phyloP scores from a whole-genome alignment of 2,888 invertebrate genomes.

The Dione juno region DNA sequence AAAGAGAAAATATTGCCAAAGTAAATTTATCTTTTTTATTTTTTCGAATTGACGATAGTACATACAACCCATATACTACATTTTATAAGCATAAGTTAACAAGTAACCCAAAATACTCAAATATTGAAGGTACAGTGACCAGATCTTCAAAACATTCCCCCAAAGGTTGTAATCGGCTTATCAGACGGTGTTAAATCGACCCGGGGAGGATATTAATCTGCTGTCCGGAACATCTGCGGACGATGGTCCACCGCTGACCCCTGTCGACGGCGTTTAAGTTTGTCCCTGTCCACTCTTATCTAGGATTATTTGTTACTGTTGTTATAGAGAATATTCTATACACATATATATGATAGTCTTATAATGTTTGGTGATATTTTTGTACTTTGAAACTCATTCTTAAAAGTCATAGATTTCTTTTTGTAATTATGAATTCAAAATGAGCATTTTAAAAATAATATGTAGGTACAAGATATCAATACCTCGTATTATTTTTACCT shows the following conservation, averaged over 20 bases:
- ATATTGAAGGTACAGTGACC: neutral
- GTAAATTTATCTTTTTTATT: neutral
- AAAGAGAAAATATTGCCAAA: neutral
- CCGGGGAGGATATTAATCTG: constrained; percentile 77
- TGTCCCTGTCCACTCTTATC: constrained; percentile 48
- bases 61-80: neutral
- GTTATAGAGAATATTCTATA: constrained; percentile 17
- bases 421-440: neutral
- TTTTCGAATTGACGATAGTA: neutral
- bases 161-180: constrained; percentile 54
- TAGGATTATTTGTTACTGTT: constrained; percentile 40
- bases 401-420: neutral
- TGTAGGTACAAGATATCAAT: neutral
- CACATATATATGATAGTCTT: too few species aligned
- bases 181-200: constrained; percentile 50
- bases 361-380: too few species aligned
- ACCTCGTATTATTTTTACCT: neutral
- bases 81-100: neutral
- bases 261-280: constrained; percentile 54
- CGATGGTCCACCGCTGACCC: constrained; percentile 73
- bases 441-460: neutral
- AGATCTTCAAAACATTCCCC: constrained; percentile 30
- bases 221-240: constrained; percentile 81
- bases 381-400: neutral
- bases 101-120: neutral